Conservation (phyloP, 1,140 invertebrate genomes). For the Zaprionus nigranus region DNA sequence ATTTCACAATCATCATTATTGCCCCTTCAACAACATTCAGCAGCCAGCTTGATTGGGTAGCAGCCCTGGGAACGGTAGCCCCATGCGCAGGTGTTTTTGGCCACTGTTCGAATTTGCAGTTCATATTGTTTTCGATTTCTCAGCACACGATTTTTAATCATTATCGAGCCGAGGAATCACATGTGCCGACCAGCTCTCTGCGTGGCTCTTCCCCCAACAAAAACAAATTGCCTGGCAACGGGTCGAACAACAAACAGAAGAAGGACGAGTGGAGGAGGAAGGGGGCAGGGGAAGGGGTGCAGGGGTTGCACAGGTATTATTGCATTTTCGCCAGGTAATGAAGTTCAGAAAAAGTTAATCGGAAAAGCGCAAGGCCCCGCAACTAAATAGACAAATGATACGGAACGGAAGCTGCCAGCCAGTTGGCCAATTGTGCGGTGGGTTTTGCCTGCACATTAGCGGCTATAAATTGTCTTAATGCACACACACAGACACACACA, state of each 20-base stretch:
- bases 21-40: conserved; percentile 23
- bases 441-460: conserved; percentile 82
- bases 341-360: conserved; percentile 83
- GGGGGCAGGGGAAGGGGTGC: conserved; percentile 6
- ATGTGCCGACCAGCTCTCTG: conserved; percentile 21
- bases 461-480: conserved; percentile 84
- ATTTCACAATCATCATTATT: conserved; percentile 65
- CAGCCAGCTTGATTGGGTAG: conserved; percentile 19
- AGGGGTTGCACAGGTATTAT: conserved; percentile 48
- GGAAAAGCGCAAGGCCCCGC: conserved; percentile 75
- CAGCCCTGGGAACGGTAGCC: conserved; percentile 58
- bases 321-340: conserved; percentile 80
- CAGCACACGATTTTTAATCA: conserved; percentile 78
- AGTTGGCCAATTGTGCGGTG: conserved; percentile 74
- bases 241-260: neutral
- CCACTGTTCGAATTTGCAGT: conserved; percentile 69
- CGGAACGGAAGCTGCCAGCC: conserved; percentile 77
- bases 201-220: conserved; percentile 58
- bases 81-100: conserved; percentile 64
- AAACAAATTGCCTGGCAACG: conserved; percentile 66
- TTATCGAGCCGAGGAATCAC: conserved; percentile 54
- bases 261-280: neutral
- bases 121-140: conserved; percentile 74
- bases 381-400: conserved; percentile 84
- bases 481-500: conserved; percentile 45